Evolutionary conservation across 2,113 vertebrate species (phyloP), one percentile per base, ranked within the genome.

Genomic region (Gambusia affinis): DNA sequence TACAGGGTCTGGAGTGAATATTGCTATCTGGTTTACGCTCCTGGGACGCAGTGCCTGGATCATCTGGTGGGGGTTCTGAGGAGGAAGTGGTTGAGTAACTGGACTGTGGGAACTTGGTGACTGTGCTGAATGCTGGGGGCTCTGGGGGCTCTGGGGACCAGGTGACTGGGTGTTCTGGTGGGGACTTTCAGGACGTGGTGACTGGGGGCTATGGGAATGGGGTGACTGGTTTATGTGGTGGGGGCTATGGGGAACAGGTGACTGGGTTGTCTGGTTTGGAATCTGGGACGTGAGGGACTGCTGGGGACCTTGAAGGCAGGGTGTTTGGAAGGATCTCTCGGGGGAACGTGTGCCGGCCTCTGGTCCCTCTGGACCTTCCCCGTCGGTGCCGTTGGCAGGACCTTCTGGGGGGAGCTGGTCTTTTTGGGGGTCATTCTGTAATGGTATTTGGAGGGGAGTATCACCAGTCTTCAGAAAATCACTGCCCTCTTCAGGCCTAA

Each of bases 401-500:
- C 8, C 65, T 8, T 31, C 8, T 12, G 47, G 29, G 27, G 30
- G 27, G 31, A 19, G 28, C 27, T 0, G 35, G 54, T 60, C 37
- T 31, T 44, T 24, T 51, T 64, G 44, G 0, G 78, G 29, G 79
- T 68, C 12, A 31, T 28, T 67, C 31, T 87, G 76, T 14, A 75
- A 78, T 2, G 77, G 73, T 27, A 74, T 64, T 8, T 82, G 65
- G 2, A 64, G 87, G 17, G 62, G 76, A 10, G 77, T 78, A 51
- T 80, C 86, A 88, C 84, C 11, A 65, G n/a, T 11, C 27, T 83
- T 76, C n/a, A 89, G 83, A 44, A 87, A 85, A 72, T 91, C 85
- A 76, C 85, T 90, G 66, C 92, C 63, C 12, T 92, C 92, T 71
- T 92, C 88, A 61, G 83, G 61, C 73, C 94, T 95, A 82, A 70